Evolutionary conservation across 2,888 invertebrate species (phyloP), one percentile per base, ranked within the genome.

Genomic region (Laothoe populi): DNA sequence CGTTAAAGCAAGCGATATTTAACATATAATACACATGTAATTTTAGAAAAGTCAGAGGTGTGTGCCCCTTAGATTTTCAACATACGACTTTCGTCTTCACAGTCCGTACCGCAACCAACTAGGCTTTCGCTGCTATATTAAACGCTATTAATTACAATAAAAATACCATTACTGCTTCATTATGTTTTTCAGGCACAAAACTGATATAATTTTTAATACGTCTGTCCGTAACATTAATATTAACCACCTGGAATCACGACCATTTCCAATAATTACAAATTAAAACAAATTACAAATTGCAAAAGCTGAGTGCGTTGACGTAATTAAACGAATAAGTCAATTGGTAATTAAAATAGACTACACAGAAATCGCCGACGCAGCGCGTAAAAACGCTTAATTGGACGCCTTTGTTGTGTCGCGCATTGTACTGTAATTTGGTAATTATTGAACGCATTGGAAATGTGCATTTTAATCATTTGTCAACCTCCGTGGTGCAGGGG

Each of bases 291-390:
- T 70, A 75, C 70, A 75, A 66, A 70, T 65, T 57, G 66, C 66
- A 57, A 68, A 62, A 74, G 64, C 70, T 70, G 63, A 48, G 63
- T 44, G 65, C 64, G 66, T 67, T 67, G 65, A 70, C 66, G 48
- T 64, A 73, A 75, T 76, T 70, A 65, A 72, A 68, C 64, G 44
- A 65, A 73, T 74, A 77, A 76, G 74, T 69, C 72, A 75, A 68
- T 70, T 65, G 68, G 67, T 73, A 74, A 72, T 76, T 73, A 70
- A 73, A 75, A 74, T 66, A 65, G 58, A 62, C 63, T 38, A 13
- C 38, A 63, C 63, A 65, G 57, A 44, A 60, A 38, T 40, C 46
- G 46, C 40, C 45, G 35, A 26, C 65, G 59, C 62, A 66, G 67
- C 65, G 63, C 62, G 62, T 61, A 61, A 66, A 73, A 74, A 70